phyloP scores from a whole-genome alignment of 2,113 vertebrate species.

The Indri indri region DNA sequence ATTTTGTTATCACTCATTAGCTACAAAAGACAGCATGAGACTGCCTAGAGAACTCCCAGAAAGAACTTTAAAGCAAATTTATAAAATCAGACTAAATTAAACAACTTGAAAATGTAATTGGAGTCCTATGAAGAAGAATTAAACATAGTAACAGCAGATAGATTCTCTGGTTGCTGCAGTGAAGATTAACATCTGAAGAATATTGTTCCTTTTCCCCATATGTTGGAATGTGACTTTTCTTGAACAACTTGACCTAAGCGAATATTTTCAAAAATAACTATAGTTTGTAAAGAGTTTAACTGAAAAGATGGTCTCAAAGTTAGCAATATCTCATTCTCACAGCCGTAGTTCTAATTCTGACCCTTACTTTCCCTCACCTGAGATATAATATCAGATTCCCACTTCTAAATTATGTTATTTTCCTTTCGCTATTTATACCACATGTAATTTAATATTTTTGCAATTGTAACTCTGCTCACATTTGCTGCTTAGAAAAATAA shows the following conservation, averaged over 20 bases:
- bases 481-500: neutral
- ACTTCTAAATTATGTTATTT: neutral
- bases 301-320: neutral
- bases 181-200: neutral
- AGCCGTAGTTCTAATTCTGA: neutral
- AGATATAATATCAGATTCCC: neutral
- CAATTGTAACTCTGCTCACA: neutral
- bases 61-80: constrained; percentile 48
- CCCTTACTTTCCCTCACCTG: neutral
- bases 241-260: constrained; percentile 14
- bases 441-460: neutral
- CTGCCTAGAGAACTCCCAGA: constrained; percentile 30
- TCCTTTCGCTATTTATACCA: neutral
- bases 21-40: neutral
- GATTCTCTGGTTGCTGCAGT: neutral
- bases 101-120: constrained; percentile 31
- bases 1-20: constrained; percentile 46
- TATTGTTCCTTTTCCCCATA: neutral
- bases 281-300: neutral
- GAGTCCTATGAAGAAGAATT: neutral
- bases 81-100: constrained; percentile 54
- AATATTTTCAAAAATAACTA: constrained; percentile 5
- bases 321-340: neutral
- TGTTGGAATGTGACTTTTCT: neutral
- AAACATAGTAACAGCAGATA: constrained; percentile 16